A percentile compares a stretch with the other conserved stretches of the same genome.
Conservation (phyloP, 37 sponge, comb jelly and placozoan species). For the Cliona cf. orientalis region DNA sequence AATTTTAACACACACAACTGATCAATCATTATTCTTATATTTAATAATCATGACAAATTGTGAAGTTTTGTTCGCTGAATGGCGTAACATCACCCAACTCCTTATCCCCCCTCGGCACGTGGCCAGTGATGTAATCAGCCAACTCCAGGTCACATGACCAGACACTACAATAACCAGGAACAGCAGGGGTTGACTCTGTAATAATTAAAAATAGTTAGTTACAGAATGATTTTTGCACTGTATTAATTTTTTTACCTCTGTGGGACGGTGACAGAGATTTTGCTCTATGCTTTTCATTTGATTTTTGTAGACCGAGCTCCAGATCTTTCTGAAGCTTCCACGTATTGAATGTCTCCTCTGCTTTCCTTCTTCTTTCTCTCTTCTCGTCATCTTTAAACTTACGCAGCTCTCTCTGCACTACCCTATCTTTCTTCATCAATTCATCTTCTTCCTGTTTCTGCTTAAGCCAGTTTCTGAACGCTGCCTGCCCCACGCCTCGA, state of each 20-base stretch:
- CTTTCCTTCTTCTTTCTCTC: conserved; percentile 6
- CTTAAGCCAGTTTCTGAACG: conserved; percentile 31
- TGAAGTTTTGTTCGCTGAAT: too few relatives aligned
- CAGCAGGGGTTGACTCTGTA: conserved; percentile 61
- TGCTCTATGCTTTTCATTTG: neutral
- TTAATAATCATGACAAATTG: too few relatives aligned
- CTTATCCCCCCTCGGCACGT: conserved; percentile 20
- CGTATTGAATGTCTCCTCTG: conserved; percentile 31
- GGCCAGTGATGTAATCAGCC: conserved; percentile 25
- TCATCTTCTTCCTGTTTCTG: conserved; percentile 33
- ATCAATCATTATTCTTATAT: too few relatives aligned
- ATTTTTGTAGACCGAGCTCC: conserved; percentile 25
- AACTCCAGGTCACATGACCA: conserved; percentile 81
- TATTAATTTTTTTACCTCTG: too few relatives aligned
- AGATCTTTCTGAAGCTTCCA: conserved; percentile 69
- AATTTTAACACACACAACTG: too few relatives aligned
- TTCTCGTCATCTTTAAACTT: conserved; percentile 1
- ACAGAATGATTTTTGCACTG: neutral
- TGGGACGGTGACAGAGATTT: neutral
- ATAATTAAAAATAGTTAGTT: neutral
- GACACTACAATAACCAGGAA: conserved; percentile 90
- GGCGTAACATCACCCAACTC: too few relatives aligned
- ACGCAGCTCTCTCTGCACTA: conserved; percentile 8
- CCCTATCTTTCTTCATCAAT: conserved; percentile 17
- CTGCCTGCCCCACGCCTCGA: neutral